Evolutionary conservation across 2,113 vertebrate species (phyloP).

Genomic region (Triplophysa dalaica): DNA sequence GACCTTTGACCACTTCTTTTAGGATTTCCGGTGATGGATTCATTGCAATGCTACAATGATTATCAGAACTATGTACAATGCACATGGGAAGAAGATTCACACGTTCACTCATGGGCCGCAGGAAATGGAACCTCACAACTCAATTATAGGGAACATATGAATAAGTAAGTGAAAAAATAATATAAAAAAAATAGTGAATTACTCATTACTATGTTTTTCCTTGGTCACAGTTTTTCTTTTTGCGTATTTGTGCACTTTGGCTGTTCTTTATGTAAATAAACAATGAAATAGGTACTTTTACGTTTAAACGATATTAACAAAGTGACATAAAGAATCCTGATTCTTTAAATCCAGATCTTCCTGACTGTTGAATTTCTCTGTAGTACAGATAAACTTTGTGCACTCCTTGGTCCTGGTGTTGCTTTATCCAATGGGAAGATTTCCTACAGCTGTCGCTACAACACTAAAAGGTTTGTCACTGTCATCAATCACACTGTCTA

Average conservation of each 20-base stretch:
- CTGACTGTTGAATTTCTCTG: slow-evolving; percentile 9
- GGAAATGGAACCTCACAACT: not conserved
- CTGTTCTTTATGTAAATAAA: too few relatives aligned
- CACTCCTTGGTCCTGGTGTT: not conserved
- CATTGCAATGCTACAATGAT: slow-evolving; percentile 70
- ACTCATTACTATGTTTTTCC: too few relatives aligned
- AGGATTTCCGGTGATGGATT: slow-evolving; percentile 63
- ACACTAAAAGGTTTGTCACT: accelerated
- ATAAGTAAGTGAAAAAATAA: slow-evolving; percentile 21
- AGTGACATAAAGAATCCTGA: not conserved
- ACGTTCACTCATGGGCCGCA: not conserved
- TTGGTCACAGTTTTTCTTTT: too few relatives aligned
- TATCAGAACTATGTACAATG: slow-evolving; percentile 59
- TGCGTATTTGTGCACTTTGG: too few relatives aligned
- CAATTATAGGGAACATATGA: not conserved
- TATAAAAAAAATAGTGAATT: too few relatives aligned
- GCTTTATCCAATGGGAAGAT: not conserved
- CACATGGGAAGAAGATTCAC: slow-evolving; percentile 57
- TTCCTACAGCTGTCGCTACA: slow-evolving; percentile 54
- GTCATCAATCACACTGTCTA: slow-evolving; percentile 35
- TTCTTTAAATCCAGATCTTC: too few relatives aligned
- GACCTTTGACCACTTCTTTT: slow-evolving; percentile 17
- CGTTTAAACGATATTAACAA: too few relatives aligned
- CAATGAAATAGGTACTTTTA: too few relatives aligned
- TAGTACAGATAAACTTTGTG: slow-evolving; percentile 50